phyloP scores from a whole-genome alignment of 53 echinoderm and acorn worm species.

The Arbacia lixula region DNA sequence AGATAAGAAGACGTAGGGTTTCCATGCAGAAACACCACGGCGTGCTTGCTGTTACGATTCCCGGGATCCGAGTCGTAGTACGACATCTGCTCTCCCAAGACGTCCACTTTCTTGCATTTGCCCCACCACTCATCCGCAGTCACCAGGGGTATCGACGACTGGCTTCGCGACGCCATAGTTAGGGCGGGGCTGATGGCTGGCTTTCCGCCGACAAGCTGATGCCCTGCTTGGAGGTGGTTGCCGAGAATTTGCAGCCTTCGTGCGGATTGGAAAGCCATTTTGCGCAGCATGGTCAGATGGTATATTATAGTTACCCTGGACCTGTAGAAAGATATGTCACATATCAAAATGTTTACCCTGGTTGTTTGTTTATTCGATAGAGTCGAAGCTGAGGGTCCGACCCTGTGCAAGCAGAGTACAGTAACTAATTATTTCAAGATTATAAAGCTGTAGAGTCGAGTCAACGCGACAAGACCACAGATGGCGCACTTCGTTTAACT shows the following conservation, averaged over 20 bases:
- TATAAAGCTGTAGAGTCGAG: too few species aligned
- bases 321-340: too few species aligned
- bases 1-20: conserved; percentile 83
- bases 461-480: too few species aligned
- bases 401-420: too few species aligned
- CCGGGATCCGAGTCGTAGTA: conserved; percentile 73
- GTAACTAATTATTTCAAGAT: too few species aligned
- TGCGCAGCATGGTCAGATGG: conserved; percentile 4
- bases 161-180: neutral
- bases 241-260: neutral
- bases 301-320: too few species aligned
- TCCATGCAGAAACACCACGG: conserved; percentile 72
- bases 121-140: conserved; percentile 71
- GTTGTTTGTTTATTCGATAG: too few species aligned
- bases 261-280: conserved; percentile 10
- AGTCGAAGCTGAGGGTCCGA: too few species aligned
- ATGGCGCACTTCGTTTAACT: too few species aligned
- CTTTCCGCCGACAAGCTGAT: neutral
- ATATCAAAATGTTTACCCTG: too few species aligned
- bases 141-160: conserved; percentile 38
- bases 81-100: conserved; percentile 64
- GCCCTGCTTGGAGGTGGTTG: neutral
- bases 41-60: conserved; percentile 25
- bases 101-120: conserved; percentile 37
- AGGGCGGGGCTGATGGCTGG: neutral